A percentile compares a stretch with the other conserved stretches of the same genome.
Evolutionary conservation across 1,140 invertebrate species (phyloP).

Genomic region (Bombus superbus): DNA sequence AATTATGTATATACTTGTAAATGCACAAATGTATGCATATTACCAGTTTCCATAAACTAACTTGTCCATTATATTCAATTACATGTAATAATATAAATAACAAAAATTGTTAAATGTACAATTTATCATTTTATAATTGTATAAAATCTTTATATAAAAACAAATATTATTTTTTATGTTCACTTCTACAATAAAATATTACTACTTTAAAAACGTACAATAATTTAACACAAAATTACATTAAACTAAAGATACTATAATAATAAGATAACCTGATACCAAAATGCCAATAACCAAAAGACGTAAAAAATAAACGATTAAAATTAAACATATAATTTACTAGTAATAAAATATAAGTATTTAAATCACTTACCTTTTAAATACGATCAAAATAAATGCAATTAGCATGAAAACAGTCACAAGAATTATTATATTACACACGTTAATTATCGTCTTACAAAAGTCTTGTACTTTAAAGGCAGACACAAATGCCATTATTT

Average conservation of each 20-base stretch:
- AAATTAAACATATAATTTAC: neutral
- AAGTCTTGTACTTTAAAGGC: slow-evolving; percentile 13
- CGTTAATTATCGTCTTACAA: neutral
- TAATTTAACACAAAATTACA: too few relatives aligned
- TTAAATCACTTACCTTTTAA: slow-evolving; percentile 70
- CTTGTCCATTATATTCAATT: too few relatives aligned
- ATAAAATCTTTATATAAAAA: too few relatives aligned
- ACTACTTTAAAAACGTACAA: too few relatives aligned
- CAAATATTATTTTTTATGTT: too few relatives aligned
- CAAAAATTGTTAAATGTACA: too few relatives aligned
- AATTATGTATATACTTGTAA: too few relatives aligned
- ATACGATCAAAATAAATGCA: slow-evolving; percentile 50
- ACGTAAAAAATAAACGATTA: neutral
- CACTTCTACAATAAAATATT: too few relatives aligned
- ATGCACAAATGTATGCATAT: too few relatives aligned
- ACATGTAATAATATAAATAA: too few relatives aligned
- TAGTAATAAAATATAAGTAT: neutral
- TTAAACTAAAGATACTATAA: neutral
- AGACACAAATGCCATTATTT: slow-evolving; percentile 7
- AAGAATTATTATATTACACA: slow-evolving; percentile 17
- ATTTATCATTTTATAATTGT: too few relatives aligned
- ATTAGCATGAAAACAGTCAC: slow-evolving; percentile 40
- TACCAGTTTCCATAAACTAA: too few relatives aligned
- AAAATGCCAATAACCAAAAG: neutral
- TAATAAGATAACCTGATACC: neutral